phyloP scores from a whole-genome alignment of 2,888 invertebrate genomes.

The Trichopoda pennipes region DNA sequence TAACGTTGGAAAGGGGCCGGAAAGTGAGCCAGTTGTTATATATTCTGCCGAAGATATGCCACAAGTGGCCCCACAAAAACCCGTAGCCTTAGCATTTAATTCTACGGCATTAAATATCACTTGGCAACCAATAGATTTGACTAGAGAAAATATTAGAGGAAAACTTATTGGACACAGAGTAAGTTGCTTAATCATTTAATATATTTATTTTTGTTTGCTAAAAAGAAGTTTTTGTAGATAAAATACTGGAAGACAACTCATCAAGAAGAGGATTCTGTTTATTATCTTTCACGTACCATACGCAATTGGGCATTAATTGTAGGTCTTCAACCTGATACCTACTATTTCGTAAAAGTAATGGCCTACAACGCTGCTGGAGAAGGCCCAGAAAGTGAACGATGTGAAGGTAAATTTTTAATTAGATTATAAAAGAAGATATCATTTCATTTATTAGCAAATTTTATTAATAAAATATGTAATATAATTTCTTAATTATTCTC shows the following conservation, averaged over 20 bases:
- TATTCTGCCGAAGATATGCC: slow-evolving; percentile 97
- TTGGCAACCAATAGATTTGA: slow-evolving; percentile 93
- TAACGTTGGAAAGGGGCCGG: slow-evolving; percentile 90
- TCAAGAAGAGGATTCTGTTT: slow-evolving; percentile 89
- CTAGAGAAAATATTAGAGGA: slow-evolving; percentile 91
- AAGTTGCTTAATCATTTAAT: slow-evolving; percentile 71
- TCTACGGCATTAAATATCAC: slow-evolving; percentile 95
- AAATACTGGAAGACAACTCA: slow-evolving; percentile 93
- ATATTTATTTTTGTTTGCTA: slow-evolving; percentile 24
- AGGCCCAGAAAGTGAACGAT: slow-evolving; percentile 96
- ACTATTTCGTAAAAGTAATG: slow-evolving; percentile 97
- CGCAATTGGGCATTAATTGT: slow-evolving; percentile 94
- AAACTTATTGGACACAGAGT: slow-evolving; percentile 95
- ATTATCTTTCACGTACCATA: slow-evolving; percentile 91
- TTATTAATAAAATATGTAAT: neutral
- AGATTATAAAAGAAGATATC: neutral
- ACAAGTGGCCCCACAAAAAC: slow-evolving; percentile 92
- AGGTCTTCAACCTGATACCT: slow-evolving; percentile 94
- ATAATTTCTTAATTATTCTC: no score
- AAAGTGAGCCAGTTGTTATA: slow-evolving; percentile 87
- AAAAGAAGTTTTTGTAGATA: slow-evolving; percentile 81
- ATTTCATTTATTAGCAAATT: slow-evolving; percentile 8
- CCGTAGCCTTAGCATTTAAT: slow-evolving; percentile 90
- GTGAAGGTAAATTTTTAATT: slow-evolving; percentile 82
- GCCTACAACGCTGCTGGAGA: slow-evolving; percentile 98